Evolutionary conservation across 2,888 invertebrate genomes (phyloP).

Genomic region (Lycaena phlaeas): DNA sequence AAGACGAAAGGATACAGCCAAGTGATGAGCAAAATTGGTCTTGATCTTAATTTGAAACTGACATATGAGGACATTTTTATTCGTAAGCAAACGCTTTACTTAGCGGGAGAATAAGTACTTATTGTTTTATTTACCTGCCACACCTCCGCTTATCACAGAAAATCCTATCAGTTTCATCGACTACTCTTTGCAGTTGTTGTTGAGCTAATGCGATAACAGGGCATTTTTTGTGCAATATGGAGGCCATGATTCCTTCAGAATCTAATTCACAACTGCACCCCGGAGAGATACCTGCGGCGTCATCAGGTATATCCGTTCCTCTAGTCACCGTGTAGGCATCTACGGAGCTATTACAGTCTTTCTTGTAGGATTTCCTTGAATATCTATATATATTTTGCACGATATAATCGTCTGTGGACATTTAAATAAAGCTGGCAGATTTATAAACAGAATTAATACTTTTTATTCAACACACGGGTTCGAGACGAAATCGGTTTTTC

Average conservation of each 20-base stretch:
- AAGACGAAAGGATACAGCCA: no score
- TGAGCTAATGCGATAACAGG: constrained; percentile 54
- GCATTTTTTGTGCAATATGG: constrained; percentile 56
- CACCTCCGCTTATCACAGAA: constrained; percentile 41
- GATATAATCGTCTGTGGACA: constrained; percentile 50
- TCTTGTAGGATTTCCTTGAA: constrained; percentile 49
- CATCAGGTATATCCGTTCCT: constrained; percentile 19
- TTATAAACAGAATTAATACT: background rate
- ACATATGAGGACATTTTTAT: no score
- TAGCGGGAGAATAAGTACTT: no score
- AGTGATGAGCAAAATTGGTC: no score
- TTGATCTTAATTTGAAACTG: no score
- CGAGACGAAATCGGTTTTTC: no score
- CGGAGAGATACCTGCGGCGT: constrained; percentile 14
- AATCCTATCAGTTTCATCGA: constrained; percentile 50
- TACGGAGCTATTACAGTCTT: constrained; percentile 27
- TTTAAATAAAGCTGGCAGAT: constrained; percentile 16
- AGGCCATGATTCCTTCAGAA: constrained; percentile 44
- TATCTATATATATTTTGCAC: constrained; percentile 50
- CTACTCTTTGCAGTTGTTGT: constrained; percentile 45
- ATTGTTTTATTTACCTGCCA: constrained; percentile 43
- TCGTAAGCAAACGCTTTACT: no score
- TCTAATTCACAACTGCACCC: constrained; percentile 46
- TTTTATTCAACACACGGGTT: no score
- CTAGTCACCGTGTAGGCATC: constrained; percentile 29